A percentile compares a stretch with the other conserved stretches of the same genome.
Conservation (phyloP, 2,888 invertebrate species). For the Drosophila conformis region DNA sequence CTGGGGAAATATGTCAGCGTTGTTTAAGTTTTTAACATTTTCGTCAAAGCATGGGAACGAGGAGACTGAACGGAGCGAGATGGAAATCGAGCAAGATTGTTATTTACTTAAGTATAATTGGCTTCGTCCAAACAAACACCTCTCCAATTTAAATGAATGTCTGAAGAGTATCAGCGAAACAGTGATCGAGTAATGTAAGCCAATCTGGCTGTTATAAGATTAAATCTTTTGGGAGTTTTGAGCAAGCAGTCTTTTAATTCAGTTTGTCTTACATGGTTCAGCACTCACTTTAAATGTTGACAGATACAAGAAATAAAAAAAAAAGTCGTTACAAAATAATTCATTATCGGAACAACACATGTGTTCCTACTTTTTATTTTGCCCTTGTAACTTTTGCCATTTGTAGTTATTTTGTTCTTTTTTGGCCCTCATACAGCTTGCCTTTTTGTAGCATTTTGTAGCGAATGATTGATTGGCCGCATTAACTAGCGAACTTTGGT, state of each 20-base stretch:
- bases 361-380: slow-evolving; percentile 35
- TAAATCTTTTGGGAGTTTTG: neutral
- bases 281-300: slow-evolving; percentile 8
- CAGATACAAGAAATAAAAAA: slow-evolving; percentile 7
- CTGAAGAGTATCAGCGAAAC: slow-evolving; percentile 1
- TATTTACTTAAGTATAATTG: slow-evolving; percentile 77
- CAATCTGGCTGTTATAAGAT: neutral
- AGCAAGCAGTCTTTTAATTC: neutral
- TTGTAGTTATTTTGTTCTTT: slow-evolving; percentile 22
- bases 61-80: slow-evolving; percentile 12
- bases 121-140: slow-evolving; percentile 46
- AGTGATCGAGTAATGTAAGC: neutral
- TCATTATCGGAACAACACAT: slow-evolving; percentile 49
- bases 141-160: slow-evolving; percentile 17
- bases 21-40: slow-evolving; percentile 79
- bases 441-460: slow-evolving; percentile 60
- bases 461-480: slow-evolving; percentile 62
- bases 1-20: slow-evolving; percentile 78
- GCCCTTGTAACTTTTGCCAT: slow-evolving; percentile 53
- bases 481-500: slow-evolving; percentile 49
- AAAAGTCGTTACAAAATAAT: slow-evolving; percentile 27
- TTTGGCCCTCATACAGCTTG: slow-evolving; percentile 22
- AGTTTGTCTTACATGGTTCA: slow-evolving; percentile 8
- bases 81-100: slow-evolving; percentile 50
- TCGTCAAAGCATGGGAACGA: slow-evolving; percentile 55